Percentiles rank a stretch among this genome's conserved stretches.
Evolutionary conservation across 2,797 vertebrate species (phyloP).

Genomic region (Cephalopachus bancanus): DNA sequence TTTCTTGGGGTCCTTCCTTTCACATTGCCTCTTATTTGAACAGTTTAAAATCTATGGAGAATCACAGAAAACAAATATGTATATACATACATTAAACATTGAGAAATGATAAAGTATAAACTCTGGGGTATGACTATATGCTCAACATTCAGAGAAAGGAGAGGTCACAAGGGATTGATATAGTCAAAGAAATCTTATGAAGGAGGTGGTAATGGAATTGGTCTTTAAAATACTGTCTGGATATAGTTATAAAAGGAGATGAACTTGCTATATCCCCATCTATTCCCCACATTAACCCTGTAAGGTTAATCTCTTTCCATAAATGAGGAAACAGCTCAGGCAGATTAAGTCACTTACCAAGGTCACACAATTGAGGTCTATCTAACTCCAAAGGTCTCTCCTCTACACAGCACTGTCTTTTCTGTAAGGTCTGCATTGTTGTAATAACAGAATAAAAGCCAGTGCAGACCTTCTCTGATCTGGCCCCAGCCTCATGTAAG

Average conservation of each 20-base stretch:
- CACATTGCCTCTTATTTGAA: not conserved
- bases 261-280: not conserved
- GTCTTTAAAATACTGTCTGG: not conserved
- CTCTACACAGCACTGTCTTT: not conserved
- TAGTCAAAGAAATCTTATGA: not conserved
- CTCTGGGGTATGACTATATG: not conserved
- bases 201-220: not conserved
- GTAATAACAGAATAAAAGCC: not conserved
- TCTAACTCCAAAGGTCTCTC: not conserved
- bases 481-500: accelerated
- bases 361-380: not conserved
- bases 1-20: too few relatives aligned
- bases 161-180: not conserved
- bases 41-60: not conserved
- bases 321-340: constrained; percentile 56
- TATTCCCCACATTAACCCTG: constrained; percentile 49
- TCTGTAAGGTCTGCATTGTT: not conserved
- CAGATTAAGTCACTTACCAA: constrained; percentile 48
- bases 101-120: not conserved
- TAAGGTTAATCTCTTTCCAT: constrained; percentile 69
- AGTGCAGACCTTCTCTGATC: not conserved
- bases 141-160: not conserved
- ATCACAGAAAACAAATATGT: not conserved
- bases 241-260: not conserved
- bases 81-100: too few relatives aligned